A percentile compares a stretch with the other conserved stretches of the same genome.
Conservation (phyloP, 1,140 invertebrate species). For the Schlechtendalia chinensis region DNA sequence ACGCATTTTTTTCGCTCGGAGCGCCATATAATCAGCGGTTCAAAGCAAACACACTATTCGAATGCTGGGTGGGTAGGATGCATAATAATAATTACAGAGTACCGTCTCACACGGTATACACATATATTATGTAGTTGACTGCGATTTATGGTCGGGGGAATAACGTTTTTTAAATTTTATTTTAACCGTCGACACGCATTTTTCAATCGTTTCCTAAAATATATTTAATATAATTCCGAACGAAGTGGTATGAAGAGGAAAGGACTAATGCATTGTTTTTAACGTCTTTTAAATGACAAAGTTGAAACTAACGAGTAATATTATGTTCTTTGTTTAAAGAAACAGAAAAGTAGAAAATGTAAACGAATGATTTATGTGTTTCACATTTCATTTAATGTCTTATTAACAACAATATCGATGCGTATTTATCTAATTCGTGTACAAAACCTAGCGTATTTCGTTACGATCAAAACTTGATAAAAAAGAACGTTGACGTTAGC, state of each 20-base stretch:
- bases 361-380: no score
- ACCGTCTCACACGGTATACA: background rate
- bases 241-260: no score
- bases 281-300: no score
- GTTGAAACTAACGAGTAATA: no score
- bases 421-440: no score
- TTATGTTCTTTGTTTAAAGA: no score
- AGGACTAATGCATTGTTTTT: no score
- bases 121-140: background rate
- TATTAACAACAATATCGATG: no score
- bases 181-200: background rate
- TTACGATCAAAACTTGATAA: background rate
- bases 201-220: background rate
- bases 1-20: conserved; percentile 20
- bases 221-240: no score
- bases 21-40: conserved; percentile 39
- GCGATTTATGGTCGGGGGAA: background rate
- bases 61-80: background rate
- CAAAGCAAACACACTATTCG: conserved; percentile 24
- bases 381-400: no score
- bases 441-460: no score
- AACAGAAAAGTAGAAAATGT: no score
- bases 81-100: conserved; percentile 35
- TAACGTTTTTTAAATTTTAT: conserved; percentile 7
- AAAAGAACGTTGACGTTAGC: background rate